Conservation (phyloP, 2,888 invertebrate genomes). For the Siphlonurus alternatus region DNA sequence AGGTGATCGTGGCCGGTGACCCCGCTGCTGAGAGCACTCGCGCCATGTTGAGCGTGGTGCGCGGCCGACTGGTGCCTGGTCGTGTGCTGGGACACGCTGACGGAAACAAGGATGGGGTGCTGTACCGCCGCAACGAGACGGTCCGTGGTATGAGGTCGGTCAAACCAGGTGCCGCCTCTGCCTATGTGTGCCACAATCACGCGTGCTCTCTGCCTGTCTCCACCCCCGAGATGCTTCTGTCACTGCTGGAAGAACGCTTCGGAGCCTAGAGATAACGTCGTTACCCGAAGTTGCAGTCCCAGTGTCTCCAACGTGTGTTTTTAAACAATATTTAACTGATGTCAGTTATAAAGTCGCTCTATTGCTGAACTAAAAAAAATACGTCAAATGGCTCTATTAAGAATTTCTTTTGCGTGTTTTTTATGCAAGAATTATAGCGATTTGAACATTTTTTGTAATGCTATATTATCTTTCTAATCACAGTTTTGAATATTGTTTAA, state of each 20-base stretch:
- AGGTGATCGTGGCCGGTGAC: slow-evolving; percentile 54
- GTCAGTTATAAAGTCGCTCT: no score
- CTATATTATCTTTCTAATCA: no score
- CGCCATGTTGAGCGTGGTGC: slow-evolving; percentile 45
- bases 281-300: no score
- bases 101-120: slow-evolving; percentile 22
- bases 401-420: no score
- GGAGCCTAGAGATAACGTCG: no score
- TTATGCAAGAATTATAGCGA: no score
- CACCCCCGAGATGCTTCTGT: slow-evolving; percentile 41
- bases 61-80: slow-evolving; percentile 46
- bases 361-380: no score
- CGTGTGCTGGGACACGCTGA: slow-evolving; percentile 47
- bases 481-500: no score
- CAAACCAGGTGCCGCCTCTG: slow-evolving; percentile 44
- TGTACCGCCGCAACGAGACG: slow-evolving; percentile 28
- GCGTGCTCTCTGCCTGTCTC: slow-evolving; percentile 60
- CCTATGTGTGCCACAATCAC: slow-evolving; percentile 62
- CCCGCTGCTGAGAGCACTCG: slow-evolving; percentile 36
- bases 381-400: no score
- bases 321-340: no score
- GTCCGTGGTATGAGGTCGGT: slow-evolving; percentile 31
- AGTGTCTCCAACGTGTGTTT: no score
- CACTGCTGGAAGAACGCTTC: slow-evolving; percentile 26
- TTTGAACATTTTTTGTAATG: no score